phyloP scores from a whole-genome alignment of 1,140 invertebrate genomes.

The Dendrolimus punctatus region DNA sequence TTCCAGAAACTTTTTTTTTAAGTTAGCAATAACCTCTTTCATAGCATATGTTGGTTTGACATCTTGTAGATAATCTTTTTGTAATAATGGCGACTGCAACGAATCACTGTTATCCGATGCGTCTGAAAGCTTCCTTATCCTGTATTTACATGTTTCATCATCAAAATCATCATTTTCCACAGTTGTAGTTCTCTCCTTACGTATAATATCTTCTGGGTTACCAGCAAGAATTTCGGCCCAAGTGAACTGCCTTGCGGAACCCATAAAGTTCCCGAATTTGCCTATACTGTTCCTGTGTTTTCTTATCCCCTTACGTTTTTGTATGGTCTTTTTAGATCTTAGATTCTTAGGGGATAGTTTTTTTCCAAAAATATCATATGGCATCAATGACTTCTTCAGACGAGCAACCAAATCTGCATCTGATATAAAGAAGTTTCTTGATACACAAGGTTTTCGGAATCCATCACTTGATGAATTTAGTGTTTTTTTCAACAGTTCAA shows the following conservation, averaged over 20 bases:
- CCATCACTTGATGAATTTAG: constrained; percentile 62
- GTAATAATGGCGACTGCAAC: constrained; percentile 47
- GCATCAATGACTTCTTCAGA: constrained; percentile 61
- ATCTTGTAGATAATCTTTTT: constrained; percentile 61
- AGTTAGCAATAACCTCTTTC: constrained; percentile 71
- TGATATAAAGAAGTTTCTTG: constrained; percentile 66
- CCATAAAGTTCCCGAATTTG: constrained; percentile 69
- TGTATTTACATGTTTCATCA: constrained; percentile 60
- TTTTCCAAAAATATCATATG: constrained; percentile 59
- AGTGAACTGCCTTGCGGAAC: constrained; percentile 65
- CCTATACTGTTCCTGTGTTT: constrained; percentile 62
- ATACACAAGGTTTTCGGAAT: constrained; percentile 56
- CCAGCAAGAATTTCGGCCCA: constrained; percentile 73
- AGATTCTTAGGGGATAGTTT: constrained; percentile 68
- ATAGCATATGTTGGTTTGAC: constrained; percentile 74
- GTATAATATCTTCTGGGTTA: constrained; percentile 73
- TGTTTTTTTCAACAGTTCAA: constrained; percentile 60
- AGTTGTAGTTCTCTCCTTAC: constrained; percentile 54
- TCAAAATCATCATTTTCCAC: constrained; percentile 42
- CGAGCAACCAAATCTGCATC: constrained; percentile 61
- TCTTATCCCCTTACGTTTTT: constrained; percentile 56
- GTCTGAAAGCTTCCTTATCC: constrained; percentile 61
- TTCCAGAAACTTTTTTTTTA: constrained; percentile 49
- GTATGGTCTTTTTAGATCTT: constrained; percentile 59
- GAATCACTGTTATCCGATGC: constrained; percentile 43